Percentiles rank a stretch among this genome's conserved stretches.
These are phyloP conservation scores for Nerophis lumbriciformis DNA, from an alignment of 2,113 vertebrate genomes.

Conservation along the genomic window DNA sequence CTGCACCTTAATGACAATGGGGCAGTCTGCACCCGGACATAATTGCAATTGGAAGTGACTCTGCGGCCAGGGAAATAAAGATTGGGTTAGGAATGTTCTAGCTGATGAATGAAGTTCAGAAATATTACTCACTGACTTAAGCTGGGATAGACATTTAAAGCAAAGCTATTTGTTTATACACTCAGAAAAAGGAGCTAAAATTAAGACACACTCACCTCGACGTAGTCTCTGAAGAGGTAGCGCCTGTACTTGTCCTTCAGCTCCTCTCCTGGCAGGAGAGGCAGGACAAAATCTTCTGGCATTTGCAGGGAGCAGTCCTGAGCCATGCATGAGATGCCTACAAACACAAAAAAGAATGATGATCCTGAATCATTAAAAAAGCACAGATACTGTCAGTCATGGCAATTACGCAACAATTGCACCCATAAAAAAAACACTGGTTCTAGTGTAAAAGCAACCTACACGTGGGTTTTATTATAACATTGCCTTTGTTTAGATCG, in stretches of 20 bases:
- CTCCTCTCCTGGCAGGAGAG: conserved; percentile 91
- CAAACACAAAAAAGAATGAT: conserved; percentile 13
- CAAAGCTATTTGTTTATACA: background rate
- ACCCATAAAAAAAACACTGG: no score
- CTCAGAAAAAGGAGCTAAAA: background rate
- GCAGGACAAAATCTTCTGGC: conserved; percentile 96
- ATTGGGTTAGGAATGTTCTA: background rate
- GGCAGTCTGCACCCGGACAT: conserved; percentile 97
- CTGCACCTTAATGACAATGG: conserved; percentile 98
- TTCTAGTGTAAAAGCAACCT: no score
- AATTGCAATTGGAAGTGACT: conserved; percentile 98
- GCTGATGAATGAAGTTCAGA: background rate
- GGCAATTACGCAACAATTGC: background rate
- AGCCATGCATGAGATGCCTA: conserved; percentile 98
- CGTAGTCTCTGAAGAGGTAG: conserved; percentile 99
- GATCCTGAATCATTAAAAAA: background rate
- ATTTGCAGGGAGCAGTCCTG: conserved; percentile 93
- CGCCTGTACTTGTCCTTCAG: conserved; percentile 98
- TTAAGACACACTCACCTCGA: conserved; percentile 75
- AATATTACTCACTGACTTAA: background rate
- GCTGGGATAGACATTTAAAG: background rate
- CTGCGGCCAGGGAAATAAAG: conserved; percentile 50
- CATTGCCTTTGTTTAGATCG: no score
- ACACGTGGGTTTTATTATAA: no score
- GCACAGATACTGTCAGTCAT: background rate